Base-by-base conservation (phyloP, 64 coral and sea anemone species). In the Montipora efflorescens region DNA sequence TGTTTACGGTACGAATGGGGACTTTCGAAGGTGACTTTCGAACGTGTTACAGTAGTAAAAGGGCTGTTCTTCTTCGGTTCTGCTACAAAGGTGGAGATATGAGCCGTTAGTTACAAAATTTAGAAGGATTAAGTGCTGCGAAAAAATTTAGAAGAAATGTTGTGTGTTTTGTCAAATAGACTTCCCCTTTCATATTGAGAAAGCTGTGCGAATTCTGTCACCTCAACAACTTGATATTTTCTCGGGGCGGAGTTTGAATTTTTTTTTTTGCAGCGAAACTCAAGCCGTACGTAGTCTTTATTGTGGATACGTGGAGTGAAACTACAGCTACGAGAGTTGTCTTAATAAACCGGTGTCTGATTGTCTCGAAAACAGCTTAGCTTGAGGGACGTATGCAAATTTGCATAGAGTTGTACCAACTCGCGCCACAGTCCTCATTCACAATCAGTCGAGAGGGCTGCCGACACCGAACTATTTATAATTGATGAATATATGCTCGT, bases 301-400 rank as follows among this genome's bases (percentile, higher is more conserved):
- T 48, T 64, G 19, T 22, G n/a, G 59, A 9, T 19, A 49, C 64
- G 64, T 86, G 46, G 45, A 86, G 82, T 68, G 66, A 86, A 72
- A 71, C 44, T 48, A 86, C 62, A 36, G 36, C 36, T 36, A 36
- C 36, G 36, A 36, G 7, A 50, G 71, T 46, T 49, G 67, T 86
- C 77, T 57, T 89, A 66, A 77, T 48, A 13, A 22, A 95, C 93
- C 90, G 93, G 93, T 95, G 93, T 90, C 72, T 81, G 16, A 69
- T 76, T 66, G 89, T 95, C 62, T 90, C 78, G 71, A 90, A 83
- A 94, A 87, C 57, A n/a, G 61, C 59, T 83, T 85, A 25, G 79
- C 93, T 95, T 90, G 83, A 86, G 79, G 89, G 90, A 90, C 93
- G 36, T 95, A 95, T 95, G 93, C 88, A 95, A 95, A 95, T 95